A percentile compares a stretch with the other conserved stretches of the same genome.
Evolutionary conservation across 2,113 vertebrate species (phyloP).

Genomic region (Corythornis vintsioides): DNA sequence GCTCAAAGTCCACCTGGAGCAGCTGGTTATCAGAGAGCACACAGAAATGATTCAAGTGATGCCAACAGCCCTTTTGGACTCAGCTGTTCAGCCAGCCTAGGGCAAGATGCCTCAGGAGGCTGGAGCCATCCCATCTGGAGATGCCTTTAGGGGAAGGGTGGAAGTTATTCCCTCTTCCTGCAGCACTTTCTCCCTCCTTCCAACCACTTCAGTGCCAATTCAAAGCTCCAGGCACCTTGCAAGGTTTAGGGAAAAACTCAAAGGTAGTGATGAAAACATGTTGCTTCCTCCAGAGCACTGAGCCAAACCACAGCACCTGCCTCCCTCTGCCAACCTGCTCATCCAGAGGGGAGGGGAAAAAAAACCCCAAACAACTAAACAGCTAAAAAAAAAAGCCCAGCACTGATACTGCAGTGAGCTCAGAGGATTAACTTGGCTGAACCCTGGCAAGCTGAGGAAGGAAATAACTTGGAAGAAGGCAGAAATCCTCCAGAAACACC

Average conservation of each 20-base stretch:
- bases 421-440: background rate
- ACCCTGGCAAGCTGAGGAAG: background rate
- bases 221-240: background rate
- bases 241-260: background rate
- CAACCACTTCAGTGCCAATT: background rate
- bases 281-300: background rate
- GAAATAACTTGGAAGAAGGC: background rate
- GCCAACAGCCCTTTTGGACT: background rate
- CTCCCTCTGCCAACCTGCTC: background rate
- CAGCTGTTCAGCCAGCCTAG: fast-evolving
- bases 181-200: background rate
- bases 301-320: background rate
- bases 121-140: background rate
- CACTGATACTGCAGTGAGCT: fast-evolving
- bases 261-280: background rate
- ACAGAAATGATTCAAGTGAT: background rate
- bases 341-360: too few species aligned
- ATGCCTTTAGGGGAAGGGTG: too few species aligned
- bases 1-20: slow-evolving; percentile 85
- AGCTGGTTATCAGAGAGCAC: slow-evolving; percentile 76
- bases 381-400: background rate
- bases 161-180: fast-evolving
- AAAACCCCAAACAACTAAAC: background rate
- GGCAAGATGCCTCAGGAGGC: background rate
- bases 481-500: background rate